A percentile compares a stretch with the other conserved stretches of the same genome.
These are phyloP conservation scores for Yponomeuta evonymella DNA, from an alignment of 2,888 invertebrate species.

Conservation along the genomic window DNA sequence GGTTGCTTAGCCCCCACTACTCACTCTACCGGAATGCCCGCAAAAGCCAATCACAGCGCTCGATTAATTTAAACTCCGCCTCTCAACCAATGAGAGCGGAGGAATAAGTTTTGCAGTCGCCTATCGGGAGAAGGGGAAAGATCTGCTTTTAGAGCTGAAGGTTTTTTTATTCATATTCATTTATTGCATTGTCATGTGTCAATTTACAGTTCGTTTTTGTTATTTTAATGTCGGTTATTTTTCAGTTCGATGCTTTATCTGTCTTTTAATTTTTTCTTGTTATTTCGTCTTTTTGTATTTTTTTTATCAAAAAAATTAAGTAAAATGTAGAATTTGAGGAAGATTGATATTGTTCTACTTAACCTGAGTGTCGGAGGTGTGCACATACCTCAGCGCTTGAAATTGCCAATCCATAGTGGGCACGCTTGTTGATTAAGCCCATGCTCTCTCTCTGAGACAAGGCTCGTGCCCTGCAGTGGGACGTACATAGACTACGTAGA, in stretches of 20 bases:
- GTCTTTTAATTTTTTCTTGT: neutral
- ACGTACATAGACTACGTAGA: too few species aligned
- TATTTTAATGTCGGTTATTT: neutral
- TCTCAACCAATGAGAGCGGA: slow-evolving; percentile 46
- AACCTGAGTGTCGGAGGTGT: too few species aligned
- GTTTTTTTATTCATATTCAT: slow-evolving; percentile 31
- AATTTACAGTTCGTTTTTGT: too few species aligned
- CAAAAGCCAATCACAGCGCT: slow-evolving; percentile 39
- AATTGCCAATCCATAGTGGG: too few species aligned
- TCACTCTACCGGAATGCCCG: slow-evolving; percentile 37
- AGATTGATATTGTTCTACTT: too few species aligned
- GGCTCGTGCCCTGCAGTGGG: too few species aligned
- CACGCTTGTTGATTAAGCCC: too few species aligned
- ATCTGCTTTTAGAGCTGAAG: slow-evolving; percentile 29
- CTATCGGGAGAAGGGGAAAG: slow-evolving; percentile 38
- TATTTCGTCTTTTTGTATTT: neutral
- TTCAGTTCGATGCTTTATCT: neutral
- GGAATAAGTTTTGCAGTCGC: slow-evolving; percentile 24
- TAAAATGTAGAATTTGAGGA: too few species aligned
- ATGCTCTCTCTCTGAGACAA: too few species aligned
- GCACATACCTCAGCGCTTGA: too few species aligned
- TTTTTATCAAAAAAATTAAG: too few species aligned
- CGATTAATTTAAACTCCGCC: slow-evolving; percentile 42
- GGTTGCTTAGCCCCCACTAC: slow-evolving; percentile 59
- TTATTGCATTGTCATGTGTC: too few species aligned